A percentile compares a stretch with the other conserved stretches of the same genome.
These are phyloP conservation scores for Epistrophe grossulariae DNA, from an alignment of 2,888 invertebrate genomes.

Conservation along the genomic window DNA sequence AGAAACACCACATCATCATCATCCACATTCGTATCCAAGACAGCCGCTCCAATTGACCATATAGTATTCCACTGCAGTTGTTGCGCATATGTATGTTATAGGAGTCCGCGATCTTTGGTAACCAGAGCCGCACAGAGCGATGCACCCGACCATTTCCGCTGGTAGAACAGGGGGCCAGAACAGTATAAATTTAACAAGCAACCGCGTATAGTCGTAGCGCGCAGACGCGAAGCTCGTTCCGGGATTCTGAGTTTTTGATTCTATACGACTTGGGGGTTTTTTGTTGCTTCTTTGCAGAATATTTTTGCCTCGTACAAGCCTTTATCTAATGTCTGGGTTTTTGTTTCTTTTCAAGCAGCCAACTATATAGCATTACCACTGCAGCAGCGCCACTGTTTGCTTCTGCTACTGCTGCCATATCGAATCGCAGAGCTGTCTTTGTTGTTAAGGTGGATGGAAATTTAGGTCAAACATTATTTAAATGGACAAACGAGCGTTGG, in stretches of 20 bases:
- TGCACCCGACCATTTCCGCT: conserved; percentile 69
- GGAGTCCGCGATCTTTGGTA: conserved; percentile 54
- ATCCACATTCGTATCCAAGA: conserved; percentile 18
- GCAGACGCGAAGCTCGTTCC: conserved; percentile 49
- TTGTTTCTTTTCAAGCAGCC: conserved; percentile 6
- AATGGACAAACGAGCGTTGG: conserved; percentile 78
- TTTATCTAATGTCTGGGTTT: conserved; percentile 18
- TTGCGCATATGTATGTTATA: background rate
- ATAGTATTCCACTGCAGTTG: conserved; percentile 44
- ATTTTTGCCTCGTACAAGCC: conserved; percentile 28
- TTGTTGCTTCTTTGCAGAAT: conserved; percentile 41
- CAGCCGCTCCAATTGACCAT: conserved; percentile 72
- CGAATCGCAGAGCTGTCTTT: conserved; percentile 60
- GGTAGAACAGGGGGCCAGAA: conserved; percentile 38
- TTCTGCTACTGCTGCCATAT: conserved; percentile 50
- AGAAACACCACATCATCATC: conserved; percentile 3
- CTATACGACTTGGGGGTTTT: conserved; percentile 23
- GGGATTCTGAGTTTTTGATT: conserved; percentile 60
- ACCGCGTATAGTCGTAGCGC: background rate
- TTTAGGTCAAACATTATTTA: conserved; percentile 79
- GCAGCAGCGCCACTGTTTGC: conserved; percentile 43
- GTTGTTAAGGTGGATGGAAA: conserved; percentile 78
- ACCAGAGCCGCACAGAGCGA: conserved; percentile 26
- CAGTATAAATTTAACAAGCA: background rate
- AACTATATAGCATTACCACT: conserved; percentile 14